A percentile compares a stretch with the other conserved stretches of the same genome.
Conservation (phyloP, 2,113 vertebrate species). For the Ciconia stormi region DNA sequence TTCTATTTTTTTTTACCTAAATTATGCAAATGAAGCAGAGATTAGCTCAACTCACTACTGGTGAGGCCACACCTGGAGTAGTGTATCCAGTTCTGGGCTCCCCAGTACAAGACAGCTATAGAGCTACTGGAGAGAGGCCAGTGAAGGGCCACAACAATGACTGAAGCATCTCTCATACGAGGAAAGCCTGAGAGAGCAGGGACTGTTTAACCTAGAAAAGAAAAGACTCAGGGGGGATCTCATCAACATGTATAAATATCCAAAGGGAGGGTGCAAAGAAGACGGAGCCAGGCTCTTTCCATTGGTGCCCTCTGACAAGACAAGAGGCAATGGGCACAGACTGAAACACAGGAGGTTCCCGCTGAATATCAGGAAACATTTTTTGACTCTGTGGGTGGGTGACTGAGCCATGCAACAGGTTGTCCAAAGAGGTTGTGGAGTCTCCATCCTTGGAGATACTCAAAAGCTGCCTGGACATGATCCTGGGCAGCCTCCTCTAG, state of each 20-base stretch:
- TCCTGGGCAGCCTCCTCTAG: neutral
- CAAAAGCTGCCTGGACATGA: neutral
- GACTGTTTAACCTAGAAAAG: neutral
- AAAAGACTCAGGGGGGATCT: fast-evolving
- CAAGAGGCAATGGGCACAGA: neutral
- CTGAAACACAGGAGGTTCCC: neutral
- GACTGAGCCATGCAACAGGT: neutral
- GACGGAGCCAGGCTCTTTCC: neutral
- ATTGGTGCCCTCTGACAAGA: neutral
- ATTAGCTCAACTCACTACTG: neutral
- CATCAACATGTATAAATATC: neutral
- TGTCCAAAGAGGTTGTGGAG: neutral
- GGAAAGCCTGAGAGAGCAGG: neutral
- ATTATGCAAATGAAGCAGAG: neutral
- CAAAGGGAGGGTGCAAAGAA: neutral
- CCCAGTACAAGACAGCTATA: neutral
- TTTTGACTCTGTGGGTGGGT: neutral
- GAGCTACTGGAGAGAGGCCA: neutral
- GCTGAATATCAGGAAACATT: neutral
- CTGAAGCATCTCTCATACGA: neutral
- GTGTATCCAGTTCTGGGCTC: neutral
- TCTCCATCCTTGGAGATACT: neutral
- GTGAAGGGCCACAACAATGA: neutral
- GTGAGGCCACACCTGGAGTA: neutral
- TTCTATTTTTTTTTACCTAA: neutral